Evolutionary conservation across 2,113 vertebrate genomes (phyloP), one percentile per base, ranked within the genome.

Genomic region (Cathartes aura): DNA sequence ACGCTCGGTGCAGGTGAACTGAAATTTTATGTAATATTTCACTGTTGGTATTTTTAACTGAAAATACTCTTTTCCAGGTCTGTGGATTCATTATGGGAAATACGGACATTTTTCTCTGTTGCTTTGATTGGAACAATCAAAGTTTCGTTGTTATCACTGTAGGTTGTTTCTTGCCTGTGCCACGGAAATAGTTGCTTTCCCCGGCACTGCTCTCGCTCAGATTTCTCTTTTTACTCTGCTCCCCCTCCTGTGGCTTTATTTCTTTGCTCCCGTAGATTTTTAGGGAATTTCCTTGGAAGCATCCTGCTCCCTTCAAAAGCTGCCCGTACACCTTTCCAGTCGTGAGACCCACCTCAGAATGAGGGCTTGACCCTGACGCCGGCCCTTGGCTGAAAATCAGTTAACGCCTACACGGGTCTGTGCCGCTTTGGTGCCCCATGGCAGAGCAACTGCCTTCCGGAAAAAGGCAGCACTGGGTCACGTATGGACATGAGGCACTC

Each of bases 401-500:
- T 47, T 47, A 34, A 34, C 0, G 0, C 29, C 26, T 27, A 2
- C 30, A 1, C 0, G 2, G 26, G 12, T 43, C 20, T 15, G 0
- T 18, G 43, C 38, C 34, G 42, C 34, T 75, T 30, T 5, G n/a
- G 38, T 58, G 47, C 36, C 42, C 26, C 20, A 1, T 24, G 30
- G 7, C 62, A 47, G 29, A 18, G 30, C 38, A 45, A 1, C 22
- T 1, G 1, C 70, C 12, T 16, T 32, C 15, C 1, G 3, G 29
- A 15, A 7, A 4, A 45, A 50, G 42, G 38, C 64, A 29, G 38
- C 14, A 1, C 15, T 9, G 47, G 32, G 34, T 58, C 23, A 43
- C 23, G 30, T 11, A 0, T 4, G 15, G 56, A 1, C 16, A 2
- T 0, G 0, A 43, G 56, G 27, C 16, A 3, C 42, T 50, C 2